Conservation (phyloP, 2,888 invertebrate genomes). For the Onthophagus sagittarius region DNA sequence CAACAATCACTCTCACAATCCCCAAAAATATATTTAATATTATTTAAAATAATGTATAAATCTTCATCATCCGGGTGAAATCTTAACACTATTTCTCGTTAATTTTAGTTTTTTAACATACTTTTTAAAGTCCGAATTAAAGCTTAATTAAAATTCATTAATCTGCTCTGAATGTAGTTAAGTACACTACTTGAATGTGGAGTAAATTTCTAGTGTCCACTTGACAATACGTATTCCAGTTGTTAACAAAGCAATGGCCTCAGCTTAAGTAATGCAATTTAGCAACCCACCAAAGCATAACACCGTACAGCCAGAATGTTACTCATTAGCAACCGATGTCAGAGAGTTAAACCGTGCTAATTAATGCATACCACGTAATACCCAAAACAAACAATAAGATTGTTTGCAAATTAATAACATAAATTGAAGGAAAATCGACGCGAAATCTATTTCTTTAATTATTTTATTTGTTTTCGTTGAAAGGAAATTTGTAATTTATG, state of each 20-base stretch:
- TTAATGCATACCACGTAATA: background rate
- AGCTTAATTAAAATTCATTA: too few relatives aligned
- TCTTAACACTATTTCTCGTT: too few relatives aligned
- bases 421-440: background rate
- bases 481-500: background rate
- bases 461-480: background rate
- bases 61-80: background rate
- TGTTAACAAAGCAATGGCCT: background rate
- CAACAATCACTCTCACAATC: too few relatives aligned
- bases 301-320: background rate
- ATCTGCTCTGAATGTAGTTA: too few relatives aligned
- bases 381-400: background rate
- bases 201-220: background rate
- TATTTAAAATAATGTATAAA: background rate
- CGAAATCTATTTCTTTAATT: background rate
- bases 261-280: background rate
- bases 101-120: too few relatives aligned
- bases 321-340: background rate
- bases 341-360: background rate
- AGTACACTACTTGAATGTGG: too few relatives aligned
- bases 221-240: background rate
- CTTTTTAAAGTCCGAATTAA: too few relatives aligned
- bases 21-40: too few relatives aligned
- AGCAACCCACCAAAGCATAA: background rate
- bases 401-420: background rate